phyloP scores from a whole-genome alignment of 2,113 vertebrate genomes.

The Neodontobutis hainanensis region DNA sequence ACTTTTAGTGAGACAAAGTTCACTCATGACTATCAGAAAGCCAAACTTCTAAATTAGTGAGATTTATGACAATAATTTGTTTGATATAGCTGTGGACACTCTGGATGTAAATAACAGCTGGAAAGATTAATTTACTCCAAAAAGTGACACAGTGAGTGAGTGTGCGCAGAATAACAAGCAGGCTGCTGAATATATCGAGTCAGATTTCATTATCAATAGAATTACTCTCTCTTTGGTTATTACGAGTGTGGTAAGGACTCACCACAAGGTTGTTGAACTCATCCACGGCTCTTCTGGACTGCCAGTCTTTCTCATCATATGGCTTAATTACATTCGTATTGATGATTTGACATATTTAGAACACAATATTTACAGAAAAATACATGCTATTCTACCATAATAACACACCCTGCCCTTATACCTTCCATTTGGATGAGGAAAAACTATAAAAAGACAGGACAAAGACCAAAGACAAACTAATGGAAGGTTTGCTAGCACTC shows the following conservation, averaged over 20 bases:
- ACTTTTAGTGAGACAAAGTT: slow-evolving; percentile 36
- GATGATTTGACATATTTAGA: neutral
- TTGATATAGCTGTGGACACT: slow-evolving; percentile 52
- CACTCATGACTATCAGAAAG: slow-evolving; percentile 16
- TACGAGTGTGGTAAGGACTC: slow-evolving; percentile 57
- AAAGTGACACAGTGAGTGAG: slow-evolving; percentile 55
- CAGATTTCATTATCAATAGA: slow-evolving; percentile 71
- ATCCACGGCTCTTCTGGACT: slow-evolving; percentile 34
- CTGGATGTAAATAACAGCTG: slow-evolving; percentile 69
- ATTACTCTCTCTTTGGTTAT: slow-evolving; percentile 67
- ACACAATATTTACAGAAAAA: no score
- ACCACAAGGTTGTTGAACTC: slow-evolving; percentile 56
- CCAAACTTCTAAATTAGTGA: slow-evolving; percentile 43
- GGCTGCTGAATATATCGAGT: slow-evolving; percentile 57
- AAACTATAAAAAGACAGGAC: no score
- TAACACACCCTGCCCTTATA: no score
- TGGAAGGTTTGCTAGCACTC: no score
- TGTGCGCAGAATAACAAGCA: slow-evolving; percentile 55
- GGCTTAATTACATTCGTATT: slow-evolving; percentile 41
- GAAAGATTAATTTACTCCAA: slow-evolving; percentile 69
- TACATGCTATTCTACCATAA: no score
- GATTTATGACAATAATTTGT: slow-evolving; percentile 64
- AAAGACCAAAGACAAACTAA: no score
- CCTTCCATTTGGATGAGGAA: no score
- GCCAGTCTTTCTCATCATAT: slow-evolving; percentile 43